Base-by-base conservation (phyloP, 2,797 vertebrate species). In the Onychomys torridus region DNA sequence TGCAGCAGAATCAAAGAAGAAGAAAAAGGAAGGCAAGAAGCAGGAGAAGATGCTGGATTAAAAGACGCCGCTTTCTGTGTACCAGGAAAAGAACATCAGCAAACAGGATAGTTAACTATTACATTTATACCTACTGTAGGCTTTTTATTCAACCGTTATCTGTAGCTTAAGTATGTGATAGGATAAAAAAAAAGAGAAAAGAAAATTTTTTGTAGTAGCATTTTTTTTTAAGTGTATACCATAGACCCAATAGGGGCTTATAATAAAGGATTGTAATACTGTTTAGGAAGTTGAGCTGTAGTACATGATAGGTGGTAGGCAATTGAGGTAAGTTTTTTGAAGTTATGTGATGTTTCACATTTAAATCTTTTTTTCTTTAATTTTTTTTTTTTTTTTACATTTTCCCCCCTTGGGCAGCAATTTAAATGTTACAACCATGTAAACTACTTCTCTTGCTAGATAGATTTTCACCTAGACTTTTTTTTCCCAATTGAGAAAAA, bases 1-100 rank as follows among this genome's bases (percentile, higher is more conserved):
- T 85, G 97, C 97, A 95, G 96, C 98, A 98, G 99, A 99, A 97
- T 98, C 99, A 81, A 99, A 99, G 98, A 99, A 99, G 98, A 99
- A 99, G 98, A 99, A 99, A 98, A 99, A 99, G 98, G 99, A 99
- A 98, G 98, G 98, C 97, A 99, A 99, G 98, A 99, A 99, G 89
- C 99, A 99, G 97, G 99, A 99, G 98, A 99, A 99, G 98, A 98
- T 98, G 98, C 97, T 99, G 98, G 99, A 99, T 97, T 99, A 98
- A 98, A 77, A 91, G 95, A 75, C 43, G n/a, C 94, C 91, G 82
- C 32, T 91, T 92, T 89, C 87, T 40, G 87, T 92, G 96, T 77
- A 57, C 40, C 67, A 81, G 52, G 95, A 97, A 97, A 98, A 96
- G 98, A 97, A 98, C 97, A 97, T 98, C 98, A 96, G 96, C 97